Conservation (phyloP, 64 coral and sea anemone genomes). For the Platygyra sinensis region DNA sequence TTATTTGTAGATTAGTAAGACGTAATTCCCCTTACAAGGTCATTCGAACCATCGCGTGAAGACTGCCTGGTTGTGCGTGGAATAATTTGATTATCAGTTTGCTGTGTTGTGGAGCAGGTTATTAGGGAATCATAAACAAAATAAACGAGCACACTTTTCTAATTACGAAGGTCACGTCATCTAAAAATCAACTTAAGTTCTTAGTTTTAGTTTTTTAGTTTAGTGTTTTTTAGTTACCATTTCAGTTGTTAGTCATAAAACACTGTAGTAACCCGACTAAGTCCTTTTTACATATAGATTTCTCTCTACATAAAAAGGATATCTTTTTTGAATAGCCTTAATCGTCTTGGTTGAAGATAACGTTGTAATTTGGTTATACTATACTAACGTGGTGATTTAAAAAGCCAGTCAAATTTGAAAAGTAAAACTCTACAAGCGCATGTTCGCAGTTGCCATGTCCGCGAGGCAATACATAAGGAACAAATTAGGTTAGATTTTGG, state of each 20-base stretch:
- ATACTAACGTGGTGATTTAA: no score
- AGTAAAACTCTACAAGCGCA: neutral
- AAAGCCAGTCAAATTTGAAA: neutral
- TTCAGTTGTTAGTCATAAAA: neutral
- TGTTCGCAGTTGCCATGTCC: neutral
- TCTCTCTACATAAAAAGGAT: no score
- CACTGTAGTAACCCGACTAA: neutral
- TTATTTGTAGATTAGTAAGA: neutral
- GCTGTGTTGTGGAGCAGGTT: neutral
- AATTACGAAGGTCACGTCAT: neutral
- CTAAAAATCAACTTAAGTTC: no score
- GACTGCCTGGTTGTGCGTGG: neutral
- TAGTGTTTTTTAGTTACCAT: neutral
- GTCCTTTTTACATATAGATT: no score
- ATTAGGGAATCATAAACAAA: neutral
- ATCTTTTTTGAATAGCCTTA: no score
- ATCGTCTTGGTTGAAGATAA: no score
- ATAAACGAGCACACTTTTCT: neutral
- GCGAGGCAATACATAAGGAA: neutral
- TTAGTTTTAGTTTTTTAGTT: neutral
- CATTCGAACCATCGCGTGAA: neutral
- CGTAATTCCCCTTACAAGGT: neutral
- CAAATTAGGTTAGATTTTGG: neutral
- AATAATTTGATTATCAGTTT: slow-evolving; percentile 18
- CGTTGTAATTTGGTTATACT: no score